Base-by-base conservation (phyloP, 2,888 invertebrate species). In the Sarcophaga carnaria region DNA sequence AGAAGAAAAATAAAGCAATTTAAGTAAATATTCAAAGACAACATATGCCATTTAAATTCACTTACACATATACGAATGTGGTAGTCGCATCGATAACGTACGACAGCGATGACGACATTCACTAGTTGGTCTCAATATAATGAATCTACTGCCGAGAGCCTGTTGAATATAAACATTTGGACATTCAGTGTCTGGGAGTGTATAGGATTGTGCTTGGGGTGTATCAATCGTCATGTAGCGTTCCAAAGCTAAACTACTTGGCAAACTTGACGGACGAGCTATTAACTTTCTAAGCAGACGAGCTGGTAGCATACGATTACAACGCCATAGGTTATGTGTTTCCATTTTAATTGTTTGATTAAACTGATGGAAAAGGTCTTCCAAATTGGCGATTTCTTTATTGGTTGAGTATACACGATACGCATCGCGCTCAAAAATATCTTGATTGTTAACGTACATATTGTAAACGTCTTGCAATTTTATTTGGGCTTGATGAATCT, bases 181-280 rank as follows among this genome's bases (percentile, higher is more conserved):
- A 91, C 97, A 97, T 93, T 97, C 97, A 14, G 97, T 96, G 90
- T 96, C 96, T 12, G 97, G 97, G 92, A 97, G 93, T 86, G 94
- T 92, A 91, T 97, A 97, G 45, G 94, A 93, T 37, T 94, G 94
- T 78, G 96, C 95, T 90, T 95, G 94, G 59, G 95, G 94, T 89
- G 97, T 97, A 91, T 97, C 96, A 77, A 98, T 95, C 81, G 97
- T 94, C 77, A 97, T 90, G 93, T 95, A 97, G 90, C 97, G 95
- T 92, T 98, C 97, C 74, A 96, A 95, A 89, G 96, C 96, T 90
- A 96, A 96, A 10, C 96, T 96, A 93, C 96, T 95, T 60, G 96
- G 95, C 60, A 97, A 95, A 89, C 96, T 95, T 87, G 93, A 93
- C 2, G 97, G 97, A 88, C 96, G 95, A 3, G 95, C 95, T 92